A percentile compares a stretch with the other conserved stretches of the same genome.
phyloP scores from a whole-genome alignment of 2,888 invertebrate genomes.

The Netelia inedita region DNA sequence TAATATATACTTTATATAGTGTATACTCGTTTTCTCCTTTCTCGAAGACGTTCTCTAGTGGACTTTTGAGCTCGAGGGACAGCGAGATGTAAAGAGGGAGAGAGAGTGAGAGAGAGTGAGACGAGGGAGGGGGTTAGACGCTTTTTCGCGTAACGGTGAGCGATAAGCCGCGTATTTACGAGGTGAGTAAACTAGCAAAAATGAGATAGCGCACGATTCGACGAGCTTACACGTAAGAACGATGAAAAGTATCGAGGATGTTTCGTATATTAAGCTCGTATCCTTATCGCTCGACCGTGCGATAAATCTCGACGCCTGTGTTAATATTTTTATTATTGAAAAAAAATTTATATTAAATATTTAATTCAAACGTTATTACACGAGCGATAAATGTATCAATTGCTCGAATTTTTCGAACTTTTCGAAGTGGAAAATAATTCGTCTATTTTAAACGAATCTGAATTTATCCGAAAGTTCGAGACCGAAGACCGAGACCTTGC shows the following conservation, averaged over 20 bases:
- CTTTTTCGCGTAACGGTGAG: slow-evolving; percentile 44
- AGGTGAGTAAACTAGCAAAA: slow-evolving; percentile 56
- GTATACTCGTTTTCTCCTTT: slow-evolving; percentile 2
- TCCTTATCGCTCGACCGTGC: not conserved
- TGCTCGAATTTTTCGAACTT: no score
- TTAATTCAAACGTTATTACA: no score
- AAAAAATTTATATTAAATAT: no score
- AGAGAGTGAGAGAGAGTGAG: not conserved
- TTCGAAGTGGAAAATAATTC: not conserved
- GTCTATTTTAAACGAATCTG: not conserved
- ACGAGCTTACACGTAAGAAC: slow-evolving; percentile 17
- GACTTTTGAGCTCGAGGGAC: slow-evolving; percentile 1
- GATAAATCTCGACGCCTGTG: not conserved
- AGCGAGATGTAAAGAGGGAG: not conserved
- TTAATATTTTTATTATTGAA: no score
- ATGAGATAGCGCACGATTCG: slow-evolving; percentile 61
- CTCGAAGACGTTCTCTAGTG: slow-evolving; percentile 16
- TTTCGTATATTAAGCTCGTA: not conserved
- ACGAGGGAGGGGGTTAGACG: not conserved
- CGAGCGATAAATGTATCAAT: no score
- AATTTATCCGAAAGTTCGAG: slow-evolving; percentile 7
- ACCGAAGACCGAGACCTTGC: slow-evolving; percentile 52
- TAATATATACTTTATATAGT: not conserved
- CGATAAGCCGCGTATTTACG: slow-evolving; percentile 63
- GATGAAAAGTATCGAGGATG: slow-evolving; percentile 13